Percentiles rank a stretch among this genome's conserved stretches.
phyloP scores from a whole-genome alignment of 2,113 vertebrate genomes.

The Pipra filicauda region DNA sequence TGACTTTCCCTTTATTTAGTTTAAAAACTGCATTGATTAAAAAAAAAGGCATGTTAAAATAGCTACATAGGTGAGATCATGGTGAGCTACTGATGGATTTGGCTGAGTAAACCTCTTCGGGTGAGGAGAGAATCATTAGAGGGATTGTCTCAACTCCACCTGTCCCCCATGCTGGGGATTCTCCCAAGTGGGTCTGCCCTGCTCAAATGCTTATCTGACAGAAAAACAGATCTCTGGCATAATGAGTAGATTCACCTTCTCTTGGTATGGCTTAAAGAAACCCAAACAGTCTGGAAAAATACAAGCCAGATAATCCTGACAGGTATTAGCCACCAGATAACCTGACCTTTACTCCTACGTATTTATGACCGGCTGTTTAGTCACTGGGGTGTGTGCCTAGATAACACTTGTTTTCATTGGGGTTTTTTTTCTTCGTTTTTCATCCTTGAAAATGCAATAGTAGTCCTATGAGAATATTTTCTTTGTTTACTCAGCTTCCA shows the following conservation, averaged over 20 bases:
- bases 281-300: neutral
- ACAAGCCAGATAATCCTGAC: neutral
- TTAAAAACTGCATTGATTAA: neutral
- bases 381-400: neutral
- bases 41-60: neutral
- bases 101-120: neutral
- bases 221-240: neutral
- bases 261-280: neutral
- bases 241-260: neutral
- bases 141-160: neutral
- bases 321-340: neutral
- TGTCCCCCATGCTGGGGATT: fast-evolving
- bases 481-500: neutral
- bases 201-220: neutral
- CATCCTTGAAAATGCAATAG: neutral
- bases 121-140: neutral
- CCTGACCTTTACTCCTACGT: neutral
- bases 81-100: neutral
- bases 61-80: neutral
- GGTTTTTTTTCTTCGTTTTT: neutral
- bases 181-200: neutral
- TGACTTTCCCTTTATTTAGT: neutral
- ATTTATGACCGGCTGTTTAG: neutral
- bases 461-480: neutral
- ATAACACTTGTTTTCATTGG: neutral